Evolutionary conservation across 2,113 vertebrate species (phyloP), one percentile per base, ranked within the genome.

Genomic region (Chamaea fasciata): DNA sequence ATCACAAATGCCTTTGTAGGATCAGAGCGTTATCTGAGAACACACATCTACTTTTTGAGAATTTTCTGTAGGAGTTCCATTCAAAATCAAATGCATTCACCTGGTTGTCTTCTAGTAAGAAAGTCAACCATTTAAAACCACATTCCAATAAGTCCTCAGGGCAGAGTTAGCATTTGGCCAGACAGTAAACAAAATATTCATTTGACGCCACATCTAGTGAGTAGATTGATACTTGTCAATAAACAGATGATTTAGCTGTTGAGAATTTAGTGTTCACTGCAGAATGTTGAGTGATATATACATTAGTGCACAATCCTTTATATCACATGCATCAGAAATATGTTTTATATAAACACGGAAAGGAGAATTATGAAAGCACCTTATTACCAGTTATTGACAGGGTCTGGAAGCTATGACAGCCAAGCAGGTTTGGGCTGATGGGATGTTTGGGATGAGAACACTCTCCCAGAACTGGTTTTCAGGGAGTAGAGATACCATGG

Each of bases 301-400:
- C 10, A 41, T 46, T 28, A 62, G 14, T 55, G 35, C 55, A 55
- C 30, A 73, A 20, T 24, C 11, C 27, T 64, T 60, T 63, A 9
- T 41, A 83, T 70, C 60, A 44, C 19, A 35, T 50, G 16, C 24
- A 89, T 95, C 83, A 92, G 44, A 77, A 95, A 89, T 59, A 70
- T 16, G 18, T 47, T 83, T 93, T 75, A 63, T 63, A 42, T 67
- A 81, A 92, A 87, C 24, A 89, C n/a, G 19, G 47, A 74, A 93
- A 89, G 33, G 16, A 65, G 30, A 92, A 63, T 80, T 86, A 70
- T 28, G 64, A 73, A 81, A 92, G 30, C 44, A 67, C 16, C 4
- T 97, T 90, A 94, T 96, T 94, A 55, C 76, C 71, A 93, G 55
- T 49, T 90, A 94, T 52, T 96, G 96, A 95, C 80, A 95, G 91